Evolutionary conservation across 2,113 vertebrate genomes (phyloP).

Genomic region (Leptosomus discolor): DNA sequence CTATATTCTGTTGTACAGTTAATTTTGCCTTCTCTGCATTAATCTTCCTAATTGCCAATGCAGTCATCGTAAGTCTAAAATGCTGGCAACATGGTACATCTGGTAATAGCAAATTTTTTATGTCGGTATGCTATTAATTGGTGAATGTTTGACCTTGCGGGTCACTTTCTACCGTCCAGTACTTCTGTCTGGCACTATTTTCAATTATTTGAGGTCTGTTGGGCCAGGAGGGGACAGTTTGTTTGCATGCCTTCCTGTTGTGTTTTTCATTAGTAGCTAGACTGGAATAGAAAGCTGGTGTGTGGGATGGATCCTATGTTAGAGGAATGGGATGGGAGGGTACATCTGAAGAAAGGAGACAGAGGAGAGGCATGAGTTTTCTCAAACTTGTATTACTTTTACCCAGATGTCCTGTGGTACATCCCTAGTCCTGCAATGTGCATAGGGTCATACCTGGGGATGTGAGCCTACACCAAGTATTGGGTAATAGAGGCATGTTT

Average conservation of each 20-base stretch:
- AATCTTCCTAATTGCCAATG: neutral
- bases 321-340: neutral
- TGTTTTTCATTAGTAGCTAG: neutral
- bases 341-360: neutral
- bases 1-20: neutral
- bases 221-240: neutral
- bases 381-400: neutral
- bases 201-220: neutral
- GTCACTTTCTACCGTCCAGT: neutral
- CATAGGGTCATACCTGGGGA: neutral
- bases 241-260: neutral
- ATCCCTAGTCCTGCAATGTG: neutral
- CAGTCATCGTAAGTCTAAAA: neutral
- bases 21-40: neutral
- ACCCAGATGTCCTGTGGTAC: neutral
- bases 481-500: neutral
- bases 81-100: neutral
- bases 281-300: neutral
- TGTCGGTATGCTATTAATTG: neutral
- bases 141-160: fast-evolving
- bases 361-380: neutral
- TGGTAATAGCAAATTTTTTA: neutral
- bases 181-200: neutral
- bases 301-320: neutral
- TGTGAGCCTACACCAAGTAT: neutral